Conservation (phyloP, 2,888 invertebrate species). For the Tachystola acroxantha region DNA sequence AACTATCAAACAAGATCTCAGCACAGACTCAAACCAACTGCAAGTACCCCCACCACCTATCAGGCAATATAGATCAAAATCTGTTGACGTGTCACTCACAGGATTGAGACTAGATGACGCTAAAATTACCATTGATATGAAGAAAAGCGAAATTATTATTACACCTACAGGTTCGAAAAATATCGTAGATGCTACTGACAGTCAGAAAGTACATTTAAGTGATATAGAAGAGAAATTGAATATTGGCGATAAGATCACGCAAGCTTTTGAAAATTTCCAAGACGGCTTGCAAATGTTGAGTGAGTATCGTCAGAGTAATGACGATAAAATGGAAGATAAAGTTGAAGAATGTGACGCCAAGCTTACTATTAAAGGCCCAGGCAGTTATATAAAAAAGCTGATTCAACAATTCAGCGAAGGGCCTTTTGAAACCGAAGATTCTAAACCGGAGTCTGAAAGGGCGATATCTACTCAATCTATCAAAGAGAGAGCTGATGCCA, state of each 20-base stretch:
- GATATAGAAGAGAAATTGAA: conserved; percentile 56
- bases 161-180: conserved; percentile 59
- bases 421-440: conserved; percentile 56
- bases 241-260: conserved; percentile 52
- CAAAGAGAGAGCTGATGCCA: conserved; percentile 65
- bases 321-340: conserved; percentile 29
- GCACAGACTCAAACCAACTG: conserved; percentile 50
- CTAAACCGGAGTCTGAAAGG: conserved; percentile 58
- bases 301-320: conserved; percentile 37
- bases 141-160: conserved; percentile 62
- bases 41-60: conserved; percentile 52
- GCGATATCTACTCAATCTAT: conserved; percentile 51
- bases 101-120: conserved; percentile 56
- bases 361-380: conserved; percentile 63
- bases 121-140: conserved; percentile 59
- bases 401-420: conserved; percentile 74
- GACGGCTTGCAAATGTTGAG: conserved; percentile 52
- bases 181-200: conserved; percentile 24
- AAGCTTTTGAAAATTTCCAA: conserved; percentile 60
- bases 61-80: conserved; percentile 74
- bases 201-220: conserved; percentile 35
- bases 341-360: conserved; percentile 40
- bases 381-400: conserved; percentile 67
- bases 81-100: conserved; percentile 71
- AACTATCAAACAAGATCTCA: conserved; percentile 45